Base-by-base conservation (phyloP, 2,113 vertebrate genomes). In the Struthio camelus region DNA sequence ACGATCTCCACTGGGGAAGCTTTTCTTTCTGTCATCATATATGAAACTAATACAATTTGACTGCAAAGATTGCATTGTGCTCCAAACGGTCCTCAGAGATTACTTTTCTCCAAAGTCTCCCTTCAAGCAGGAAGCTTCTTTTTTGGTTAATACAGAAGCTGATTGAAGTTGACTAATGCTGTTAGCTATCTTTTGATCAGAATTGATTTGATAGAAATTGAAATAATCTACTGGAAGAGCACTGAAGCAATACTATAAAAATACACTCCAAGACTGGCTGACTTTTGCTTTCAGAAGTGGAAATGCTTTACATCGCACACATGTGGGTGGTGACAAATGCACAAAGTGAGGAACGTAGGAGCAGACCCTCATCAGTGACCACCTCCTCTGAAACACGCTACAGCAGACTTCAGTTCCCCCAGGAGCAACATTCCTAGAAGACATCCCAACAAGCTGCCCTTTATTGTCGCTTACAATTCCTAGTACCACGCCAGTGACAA, bases 201-300 rank as follows among this genome's bases (percentile, higher is more conserved):
- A 69, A 64, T 7, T 81, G 76, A 53, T 95, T 88, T 94, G 94
- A 72, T 77, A 81, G 93, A 75, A 94, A 87, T 9, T 72, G 79
- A 93, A 93, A 93, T 90, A 48, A 91, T 86, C 71, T 95, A 32
- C 51, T 61, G 50, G 59, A 90, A 91, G 78, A 67, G 77, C 95
- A 70, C 51, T 25, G 16, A 66, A 93, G n/a, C 54, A 79, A 78
- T 54, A 30, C 65, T 76, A 78, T 6, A 81, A 86, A 85, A 94
- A 81, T 1, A 0, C 65, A 77, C 53, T 64, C 42, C 80, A 17
- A 65, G 58, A 75, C 0, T 44, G 80, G 83, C 73, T 79, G 36
- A 44, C 56, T 88, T 88, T 92, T 44, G 25, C 23, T 89, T 90
- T 76, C 78, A 67, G 16, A 56, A 85, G 65, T 18, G 36, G 82